These are phyloP conservation scores for Euplexia lucipara DNA, from an alignment of 2,888 invertebrate genomes.

Conservation along the genomic window DNA sequence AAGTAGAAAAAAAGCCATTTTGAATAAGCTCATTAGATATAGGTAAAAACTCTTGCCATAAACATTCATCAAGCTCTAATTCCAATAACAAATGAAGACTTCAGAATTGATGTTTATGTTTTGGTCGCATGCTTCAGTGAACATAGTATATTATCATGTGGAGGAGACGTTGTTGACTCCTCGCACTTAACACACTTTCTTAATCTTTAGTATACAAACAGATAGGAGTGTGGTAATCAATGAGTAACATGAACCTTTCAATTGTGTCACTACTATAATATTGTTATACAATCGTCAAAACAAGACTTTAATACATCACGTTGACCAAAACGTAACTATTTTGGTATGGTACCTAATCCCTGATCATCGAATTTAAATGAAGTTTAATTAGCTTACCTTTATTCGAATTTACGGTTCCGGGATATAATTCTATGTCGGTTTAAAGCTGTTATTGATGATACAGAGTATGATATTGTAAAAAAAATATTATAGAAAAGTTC, in stretches of 20 bases:
- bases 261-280: conserved; percentile 15
- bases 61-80: background rate
- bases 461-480: background rate
- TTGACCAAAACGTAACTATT: conserved; percentile 47
- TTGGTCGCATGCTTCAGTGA: conserved; percentile 11
- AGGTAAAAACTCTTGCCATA: background rate
- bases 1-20: background rate
- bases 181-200: conserved; percentile 39
- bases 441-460: conserved; percentile 11
- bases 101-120: conserved; percentile 24
- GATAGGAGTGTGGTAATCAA: conserved; percentile 37
- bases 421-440: conserved; percentile 24
- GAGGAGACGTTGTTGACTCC: conserved; percentile 14
- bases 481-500: background rate
- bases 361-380: conserved; percentile 58
- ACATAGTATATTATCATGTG: background rate
- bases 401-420: conserved; percentile 21
- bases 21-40: background rate
- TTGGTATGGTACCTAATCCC: conserved; percentile 56
- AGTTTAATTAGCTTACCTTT: conserved; percentile 51
- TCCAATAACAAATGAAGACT: conserved; percentile 20
- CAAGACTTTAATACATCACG: conserved; percentile 32
- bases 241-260: conserved; percentile 27
- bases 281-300: conserved; percentile 34
- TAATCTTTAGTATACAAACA: conserved; percentile 44